Evolutionary conservation across 2,113 vertebrate species (phyloP).

Genomic region (Manacus vitellinus): DNA sequence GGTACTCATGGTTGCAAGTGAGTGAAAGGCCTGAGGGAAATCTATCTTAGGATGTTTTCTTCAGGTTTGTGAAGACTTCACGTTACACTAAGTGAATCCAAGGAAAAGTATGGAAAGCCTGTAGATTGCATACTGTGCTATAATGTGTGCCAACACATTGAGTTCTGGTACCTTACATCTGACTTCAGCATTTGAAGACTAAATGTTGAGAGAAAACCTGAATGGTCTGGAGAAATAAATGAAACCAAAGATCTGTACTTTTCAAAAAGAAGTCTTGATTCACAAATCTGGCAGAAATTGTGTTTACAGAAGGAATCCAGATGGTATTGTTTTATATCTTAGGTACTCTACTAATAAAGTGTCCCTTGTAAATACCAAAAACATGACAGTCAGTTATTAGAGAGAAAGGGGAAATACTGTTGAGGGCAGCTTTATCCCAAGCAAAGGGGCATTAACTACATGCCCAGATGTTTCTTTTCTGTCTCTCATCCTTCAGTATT

Average conservation of each 20-base stretch:
- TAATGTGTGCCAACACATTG: rapidly evolving
- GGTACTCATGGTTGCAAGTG: not conserved
- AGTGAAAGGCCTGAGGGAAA: not conserved
- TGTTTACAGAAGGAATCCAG: not conserved
- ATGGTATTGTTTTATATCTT: not conserved
- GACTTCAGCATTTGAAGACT: not conserved
- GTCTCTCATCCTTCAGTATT: not conserved
- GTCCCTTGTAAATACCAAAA: not conserved
- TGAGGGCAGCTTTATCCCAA: not conserved
- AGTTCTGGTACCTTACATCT: not conserved
- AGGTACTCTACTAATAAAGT: not conserved
- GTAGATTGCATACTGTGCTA: not conserved
- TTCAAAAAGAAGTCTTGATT: not conserved
- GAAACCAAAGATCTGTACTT: not conserved
- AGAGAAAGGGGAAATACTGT: not conserved
- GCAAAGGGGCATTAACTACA: not conserved
- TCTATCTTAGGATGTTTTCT: not conserved
- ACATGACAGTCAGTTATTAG: not conserved
- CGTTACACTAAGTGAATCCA: not conserved
- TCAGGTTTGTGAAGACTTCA: not conserved
- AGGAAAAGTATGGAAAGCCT: not conserved
- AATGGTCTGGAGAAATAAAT: not conserved
- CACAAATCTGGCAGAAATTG: not conserved
- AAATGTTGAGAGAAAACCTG: not conserved
- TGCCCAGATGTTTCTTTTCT: not conserved